These are phyloP conservation scores for Xyrichtys novacula DNA, from an alignment of 2,797 vertebrate genomes.

Conservation along the genomic window DNA sequence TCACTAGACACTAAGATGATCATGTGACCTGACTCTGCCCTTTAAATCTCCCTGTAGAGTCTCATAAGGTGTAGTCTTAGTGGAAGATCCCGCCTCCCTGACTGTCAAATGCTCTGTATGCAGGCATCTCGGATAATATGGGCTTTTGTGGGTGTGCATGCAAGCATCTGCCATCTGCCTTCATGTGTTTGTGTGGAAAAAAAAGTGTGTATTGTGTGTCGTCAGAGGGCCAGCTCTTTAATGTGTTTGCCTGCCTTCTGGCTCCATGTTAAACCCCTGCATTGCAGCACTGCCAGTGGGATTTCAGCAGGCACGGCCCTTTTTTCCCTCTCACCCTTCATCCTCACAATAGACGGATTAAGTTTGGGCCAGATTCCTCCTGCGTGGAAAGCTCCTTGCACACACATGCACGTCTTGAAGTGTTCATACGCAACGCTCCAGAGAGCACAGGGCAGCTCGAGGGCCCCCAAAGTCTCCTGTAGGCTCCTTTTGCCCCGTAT, in stretches of 20 bases:
- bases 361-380: conserved; percentile 80
- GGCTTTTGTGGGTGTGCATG: conserved; percentile 20
- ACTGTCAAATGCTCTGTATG: conserved; percentile 28
- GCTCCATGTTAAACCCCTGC: conserved; percentile 85
- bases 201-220: conserved; percentile 36
- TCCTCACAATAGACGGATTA: conserved; percentile 82
- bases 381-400: conserved; percentile 67
- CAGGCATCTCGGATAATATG: conserved; percentile 30
- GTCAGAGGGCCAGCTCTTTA: conserved; percentile 61
- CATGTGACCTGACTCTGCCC: conserved; percentile 6
- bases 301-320: conserved; percentile 77
- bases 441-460: conserved; percentile 65
- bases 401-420: conserved; percentile 70
- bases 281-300: conserved; percentile 85
- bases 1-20: conserved; percentile 3
- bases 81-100: conserved; percentile 10
- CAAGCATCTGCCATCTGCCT: conserved; percentile 16
- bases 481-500: conserved; percentile 54
- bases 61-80: conserved; percentile 11
- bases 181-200: conserved; percentile 20
- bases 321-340: conserved; percentile 60
- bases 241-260: conserved; percentile 71
- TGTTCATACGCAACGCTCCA: conserved; percentile 69
- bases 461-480: conserved; percentile 67
- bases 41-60: conserved; percentile 12